These are phyloP conservation scores for Lucilia sericata DNA, from an alignment of 1,140 invertebrate species.

Conservation along the genomic window DNA sequence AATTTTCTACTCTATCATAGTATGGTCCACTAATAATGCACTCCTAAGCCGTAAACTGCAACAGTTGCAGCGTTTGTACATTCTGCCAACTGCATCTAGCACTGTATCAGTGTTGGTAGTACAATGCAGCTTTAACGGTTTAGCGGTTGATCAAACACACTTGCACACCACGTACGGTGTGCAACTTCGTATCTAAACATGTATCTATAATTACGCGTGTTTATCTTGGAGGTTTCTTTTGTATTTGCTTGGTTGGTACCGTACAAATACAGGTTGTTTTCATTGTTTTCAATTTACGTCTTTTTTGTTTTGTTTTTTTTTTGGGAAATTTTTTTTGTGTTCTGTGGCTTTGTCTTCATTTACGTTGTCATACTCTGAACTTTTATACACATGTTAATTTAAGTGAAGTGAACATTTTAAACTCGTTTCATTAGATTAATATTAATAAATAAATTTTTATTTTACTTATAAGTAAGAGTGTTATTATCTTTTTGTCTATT, in stretches of 20 bases:
- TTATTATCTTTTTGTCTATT: neutral
- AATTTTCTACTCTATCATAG: neutral
- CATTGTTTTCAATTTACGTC: neutral
- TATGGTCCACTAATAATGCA: neutral
- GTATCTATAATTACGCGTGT: neutral
- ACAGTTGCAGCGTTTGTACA: neutral
- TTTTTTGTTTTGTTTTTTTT: neutral
- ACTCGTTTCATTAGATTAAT: slow-evolving; percentile 5
- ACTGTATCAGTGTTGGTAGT: neutral
- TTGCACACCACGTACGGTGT: neutral
- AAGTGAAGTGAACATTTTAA: slow-evolving; percentile 3
- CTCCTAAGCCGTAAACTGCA: neutral
- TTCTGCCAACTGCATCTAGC: neutral
- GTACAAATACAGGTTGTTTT: slow-evolving; percentile 15
- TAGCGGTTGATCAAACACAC: slow-evolving; percentile 15
- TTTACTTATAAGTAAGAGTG: too few relatives aligned
- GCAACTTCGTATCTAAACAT: neutral
- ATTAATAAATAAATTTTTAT: neutral
- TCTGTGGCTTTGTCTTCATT: neutral
- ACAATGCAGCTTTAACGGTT: neutral
- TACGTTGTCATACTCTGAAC: neutral
- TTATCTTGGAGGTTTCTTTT: neutral
- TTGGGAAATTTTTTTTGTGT: neutral
- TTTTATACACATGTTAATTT: slow-evolving; percentile 12
- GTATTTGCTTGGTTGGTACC: neutral